phyloP scores from a whole-genome alignment of 2,113 vertebrate species.

The Ranitomeya imitator region DNA sequence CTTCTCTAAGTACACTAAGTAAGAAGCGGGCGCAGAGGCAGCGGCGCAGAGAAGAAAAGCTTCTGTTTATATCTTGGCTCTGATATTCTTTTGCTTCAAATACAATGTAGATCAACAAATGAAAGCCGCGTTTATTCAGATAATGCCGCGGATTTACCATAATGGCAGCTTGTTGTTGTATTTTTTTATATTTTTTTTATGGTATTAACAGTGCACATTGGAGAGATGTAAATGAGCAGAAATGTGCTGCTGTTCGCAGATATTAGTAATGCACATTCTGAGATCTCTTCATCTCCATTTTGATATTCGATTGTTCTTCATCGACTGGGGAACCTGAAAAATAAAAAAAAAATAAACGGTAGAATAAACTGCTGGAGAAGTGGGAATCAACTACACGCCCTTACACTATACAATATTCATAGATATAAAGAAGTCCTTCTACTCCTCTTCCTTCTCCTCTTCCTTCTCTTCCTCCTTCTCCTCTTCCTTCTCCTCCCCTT shows the following conservation, averaged over 20 bases:
- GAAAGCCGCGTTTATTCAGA: conserved; percentile 8
- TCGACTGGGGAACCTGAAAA: background rate
- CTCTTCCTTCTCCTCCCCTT: no score
- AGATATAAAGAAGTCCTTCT: no score
- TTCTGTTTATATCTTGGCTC: background rate
- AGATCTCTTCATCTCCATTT: background rate
- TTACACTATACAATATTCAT: no score
- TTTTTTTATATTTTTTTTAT: background rate
- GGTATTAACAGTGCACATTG: background rate
- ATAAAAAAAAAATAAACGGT: background rate
- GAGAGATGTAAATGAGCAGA: background rate
- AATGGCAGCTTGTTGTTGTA: background rate
- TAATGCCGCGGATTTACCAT: background rate
- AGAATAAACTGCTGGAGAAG: background rate
- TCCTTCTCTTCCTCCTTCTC: no score
- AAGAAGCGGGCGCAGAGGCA: background rate
- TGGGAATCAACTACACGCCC: background rate
- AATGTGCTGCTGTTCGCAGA: background rate
- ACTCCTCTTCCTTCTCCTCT: no score
- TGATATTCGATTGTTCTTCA: background rate
- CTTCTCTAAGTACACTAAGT: conserved; percentile 25
- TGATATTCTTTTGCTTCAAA: conserved; percentile 36
- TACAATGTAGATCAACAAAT: conserved; percentile 32
- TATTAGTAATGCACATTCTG: background rate
- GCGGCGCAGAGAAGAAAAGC: background rate